A percentile compares a stretch with the other conserved stretches of the same genome.
Conservation (phyloP, 2,113 vertebrate species). For the Syngnathus typhle region DNA sequence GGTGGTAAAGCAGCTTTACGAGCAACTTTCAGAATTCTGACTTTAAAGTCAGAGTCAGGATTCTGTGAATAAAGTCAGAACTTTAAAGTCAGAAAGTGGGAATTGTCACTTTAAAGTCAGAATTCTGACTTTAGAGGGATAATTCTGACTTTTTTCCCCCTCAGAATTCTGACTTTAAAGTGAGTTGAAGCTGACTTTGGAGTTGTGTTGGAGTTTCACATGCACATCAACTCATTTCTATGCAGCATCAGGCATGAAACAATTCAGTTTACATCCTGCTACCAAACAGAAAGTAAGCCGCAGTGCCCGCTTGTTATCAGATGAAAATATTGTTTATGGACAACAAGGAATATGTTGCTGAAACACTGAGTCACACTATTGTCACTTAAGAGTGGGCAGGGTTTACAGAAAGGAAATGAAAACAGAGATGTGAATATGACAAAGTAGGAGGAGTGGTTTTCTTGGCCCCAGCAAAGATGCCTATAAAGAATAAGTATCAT, state of each 20-base stretch:
- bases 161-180: no score
- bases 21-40: background rate
- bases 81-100: no score
- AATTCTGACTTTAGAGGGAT: no score
- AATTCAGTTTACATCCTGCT: background rate
- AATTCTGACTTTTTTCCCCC: no score
- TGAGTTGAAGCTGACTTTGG: no score
- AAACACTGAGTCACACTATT: constrained; percentile 22
- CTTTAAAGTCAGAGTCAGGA: no score
- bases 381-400: constrained; percentile 25
- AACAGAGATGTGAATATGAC: constrained; percentile 18
- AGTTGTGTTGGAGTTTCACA: background rate
- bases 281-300: background rate
- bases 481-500: constrained; percentile 26
- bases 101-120: no score
- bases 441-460: constrained; percentile 18
- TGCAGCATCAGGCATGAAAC: background rate
- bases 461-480: constrained; percentile 11
- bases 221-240: background rate
- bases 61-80: no score
- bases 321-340: background rate
- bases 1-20: background rate
- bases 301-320: background rate
- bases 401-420: constrained; percentile 32
- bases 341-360: background rate